Base-by-base conservation (phyloP, 2,113 vertebrate genomes). In the Semnornis frantzii region DNA sequence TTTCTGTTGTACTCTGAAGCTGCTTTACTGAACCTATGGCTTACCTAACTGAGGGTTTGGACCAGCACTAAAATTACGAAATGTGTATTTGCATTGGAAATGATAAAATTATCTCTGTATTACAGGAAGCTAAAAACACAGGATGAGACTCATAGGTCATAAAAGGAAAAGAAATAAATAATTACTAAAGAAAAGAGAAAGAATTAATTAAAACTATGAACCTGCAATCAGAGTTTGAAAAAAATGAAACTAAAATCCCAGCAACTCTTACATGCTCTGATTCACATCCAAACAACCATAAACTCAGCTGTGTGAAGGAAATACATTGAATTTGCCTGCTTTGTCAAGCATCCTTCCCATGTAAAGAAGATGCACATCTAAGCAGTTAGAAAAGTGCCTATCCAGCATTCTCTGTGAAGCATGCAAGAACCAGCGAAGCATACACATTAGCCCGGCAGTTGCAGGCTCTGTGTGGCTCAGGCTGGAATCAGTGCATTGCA, bases 21-120 rank as follows among this genome's bases (percentile, higher is more conserved):
- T 60, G 37, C 33, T 83, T 66, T 48, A 78, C 33, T 58, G 54
- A 93, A 90, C 80, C 77, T 92, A 85, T 86, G 73, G 65, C 33
- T 96, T 42, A 88, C 34, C 34, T 86, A 90, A 88, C 20, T 90
- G 80, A 77, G 89, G 85, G 39, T 75, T 86, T 95, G 92, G 82
- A 86, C 25, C 27, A 54, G 69, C 46, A 82, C 33, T 66, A 79
- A 90, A 83, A 81, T 44, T 21, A 42, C 62, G 71, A 92, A 81
- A 60, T 31, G 42, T 9, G 2, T 71, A 68, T 27, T 74, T 46
- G 85, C n/a, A 72, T 24, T 70, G n/a, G 86, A 88, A 92, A 90
- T 42, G 2, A 34, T 78, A 77, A 52, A 46, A 17, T 7, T 4
- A 72, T 54, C 37, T 25, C 33, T 39, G 39, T 34, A 12, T 58